phyloP scores from a whole-genome alignment of 2,113 vertebrate genomes.

The Takifugu bimaculatus region DNA sequence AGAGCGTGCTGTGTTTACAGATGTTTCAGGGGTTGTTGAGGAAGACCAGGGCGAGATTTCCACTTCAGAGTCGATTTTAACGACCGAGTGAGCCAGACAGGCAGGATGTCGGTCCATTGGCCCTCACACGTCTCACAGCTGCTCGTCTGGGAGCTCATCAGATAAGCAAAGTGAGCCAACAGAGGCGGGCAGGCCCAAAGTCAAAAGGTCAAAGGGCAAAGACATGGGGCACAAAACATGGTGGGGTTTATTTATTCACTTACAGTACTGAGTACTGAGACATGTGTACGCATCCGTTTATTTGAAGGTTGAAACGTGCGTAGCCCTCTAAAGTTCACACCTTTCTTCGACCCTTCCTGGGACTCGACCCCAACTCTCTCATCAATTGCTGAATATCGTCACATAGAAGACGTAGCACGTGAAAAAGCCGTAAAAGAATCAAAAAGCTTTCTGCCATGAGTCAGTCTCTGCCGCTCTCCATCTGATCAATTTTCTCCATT shows the following conservation, averaged over 20 bases:
- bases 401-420: too few species aligned
- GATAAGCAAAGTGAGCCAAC: constrained; percentile 11
- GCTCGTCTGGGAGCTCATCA: constrained; percentile 35
- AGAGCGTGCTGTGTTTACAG: constrained; percentile 47
- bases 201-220: constrained; percentile 28
- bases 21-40: constrained; percentile 57
- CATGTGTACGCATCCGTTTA: background rate
- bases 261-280: background rate
- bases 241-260: background rate
- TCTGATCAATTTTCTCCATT: too few species aligned
- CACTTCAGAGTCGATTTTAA: constrained; percentile 14
- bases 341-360: too few species aligned
- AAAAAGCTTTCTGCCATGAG: too few species aligned
- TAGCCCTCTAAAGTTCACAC: too few species aligned
- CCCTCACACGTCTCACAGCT: constrained; percentile 24
- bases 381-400: too few species aligned
- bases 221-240: constrained; percentile 1
- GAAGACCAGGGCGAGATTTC: constrained; percentile 29
- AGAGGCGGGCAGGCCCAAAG: background rate
- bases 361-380: too few species aligned
- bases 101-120: constrained; percentile 16
- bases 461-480: too few species aligned
- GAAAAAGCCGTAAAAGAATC: too few species aligned
- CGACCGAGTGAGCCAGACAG: constrained; percentile 9
- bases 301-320: background rate